phyloP scores from a whole-genome alignment of 1,140 invertebrate species.

The Drosophila busckii region DNA sequence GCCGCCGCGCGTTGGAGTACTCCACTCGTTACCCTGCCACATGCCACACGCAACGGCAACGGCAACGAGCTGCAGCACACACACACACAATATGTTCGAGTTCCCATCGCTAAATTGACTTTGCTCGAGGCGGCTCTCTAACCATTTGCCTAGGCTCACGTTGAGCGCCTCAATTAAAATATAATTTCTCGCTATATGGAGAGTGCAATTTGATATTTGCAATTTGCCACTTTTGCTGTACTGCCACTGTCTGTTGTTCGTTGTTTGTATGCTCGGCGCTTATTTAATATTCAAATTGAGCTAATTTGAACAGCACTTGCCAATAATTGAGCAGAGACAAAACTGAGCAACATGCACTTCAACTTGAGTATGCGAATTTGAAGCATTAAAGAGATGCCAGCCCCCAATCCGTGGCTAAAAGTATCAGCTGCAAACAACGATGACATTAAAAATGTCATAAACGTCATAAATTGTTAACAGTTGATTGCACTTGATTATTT shows the following conservation, averaged over 20 bases:
- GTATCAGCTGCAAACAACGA: not conserved
- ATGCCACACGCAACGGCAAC: not conserved
- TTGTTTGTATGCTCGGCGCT: not conserved
- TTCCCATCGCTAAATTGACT: constrained; percentile 13
- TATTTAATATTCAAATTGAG: constrained; percentile 36
- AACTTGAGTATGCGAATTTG: too few species aligned
- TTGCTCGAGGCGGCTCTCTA: not conserved
- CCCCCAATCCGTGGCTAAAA: too few species aligned
- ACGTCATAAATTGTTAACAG: constrained; percentile 51
- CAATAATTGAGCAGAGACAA: constrained; percentile 13
- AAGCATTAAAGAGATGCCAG: too few species aligned
- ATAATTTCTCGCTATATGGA: not conserved
- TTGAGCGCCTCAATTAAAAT: constrained; percentile 28
- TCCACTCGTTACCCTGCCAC: not conserved
- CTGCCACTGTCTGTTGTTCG: constrained; percentile 2
- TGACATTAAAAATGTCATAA: constrained; percentile 43
- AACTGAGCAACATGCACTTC: not conserved
- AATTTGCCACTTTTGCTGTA: constrained; percentile 9
- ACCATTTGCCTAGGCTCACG: not conserved
- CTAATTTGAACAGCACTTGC: constrained; percentile 9
- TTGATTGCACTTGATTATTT: constrained; percentile 49
- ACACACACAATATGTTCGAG: constrained; percentile 10
- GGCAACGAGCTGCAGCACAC: not conserved
- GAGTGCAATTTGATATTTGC: constrained; percentile 11
- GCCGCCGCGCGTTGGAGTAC: not conserved